Conservation (phyloP, 2,888 invertebrate species). For the Mallateleia sp. region DNA sequence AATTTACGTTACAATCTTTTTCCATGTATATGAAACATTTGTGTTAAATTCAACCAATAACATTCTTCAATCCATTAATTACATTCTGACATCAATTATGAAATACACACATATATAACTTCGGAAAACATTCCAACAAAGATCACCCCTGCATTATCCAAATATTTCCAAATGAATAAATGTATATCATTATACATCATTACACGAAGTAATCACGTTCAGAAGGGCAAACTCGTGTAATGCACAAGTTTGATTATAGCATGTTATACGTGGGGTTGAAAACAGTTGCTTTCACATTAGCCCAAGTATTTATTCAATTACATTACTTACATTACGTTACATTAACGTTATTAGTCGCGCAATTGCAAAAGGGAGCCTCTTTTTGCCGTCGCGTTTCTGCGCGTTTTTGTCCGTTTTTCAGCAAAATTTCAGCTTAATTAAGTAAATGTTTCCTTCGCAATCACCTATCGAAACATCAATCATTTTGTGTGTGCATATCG, state of each 20-base stretch:
- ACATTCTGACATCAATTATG: slow-evolving; percentile 49
- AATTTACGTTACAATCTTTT: background rate
- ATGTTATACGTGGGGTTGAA: slow-evolving; percentile 67
- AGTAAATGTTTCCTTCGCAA: slow-evolving; percentile 29
- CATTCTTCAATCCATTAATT: slow-evolving; percentile 65
- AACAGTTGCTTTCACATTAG: slow-evolving; percentile 70
- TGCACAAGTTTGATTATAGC: slow-evolving; percentile 74
- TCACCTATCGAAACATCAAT: slow-evolving; percentile 7
- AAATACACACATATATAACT: slow-evolving; percentile 15
- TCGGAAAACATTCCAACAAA: slow-evolving; percentile 53
- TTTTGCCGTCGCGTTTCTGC: slow-evolving; percentile 45
- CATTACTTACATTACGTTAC: slow-evolving; percentile 85
- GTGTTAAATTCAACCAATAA: slow-evolving; percentile 23
- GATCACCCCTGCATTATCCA: slow-evolving; percentile 60
- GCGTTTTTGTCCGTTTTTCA: slow-evolving; percentile 66
- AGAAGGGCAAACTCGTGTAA: slow-evolving; percentile 66
- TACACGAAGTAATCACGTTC: slow-evolving; percentile 64
- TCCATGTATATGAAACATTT: slow-evolving; percentile 10
- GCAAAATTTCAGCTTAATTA: slow-evolving; percentile 49
- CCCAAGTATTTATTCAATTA: slow-evolving; percentile 84
- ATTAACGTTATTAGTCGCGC: slow-evolving; percentile 87
- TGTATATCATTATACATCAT: slow-evolving; percentile 74
- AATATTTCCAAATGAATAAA: slow-evolving; percentile 72
- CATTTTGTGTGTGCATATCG: background rate
- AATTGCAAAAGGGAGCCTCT: slow-evolving; percentile 52